Conservation (phyloP, 2,113 vertebrate genomes). For the Nothoprocta perdicaria region DNA sequence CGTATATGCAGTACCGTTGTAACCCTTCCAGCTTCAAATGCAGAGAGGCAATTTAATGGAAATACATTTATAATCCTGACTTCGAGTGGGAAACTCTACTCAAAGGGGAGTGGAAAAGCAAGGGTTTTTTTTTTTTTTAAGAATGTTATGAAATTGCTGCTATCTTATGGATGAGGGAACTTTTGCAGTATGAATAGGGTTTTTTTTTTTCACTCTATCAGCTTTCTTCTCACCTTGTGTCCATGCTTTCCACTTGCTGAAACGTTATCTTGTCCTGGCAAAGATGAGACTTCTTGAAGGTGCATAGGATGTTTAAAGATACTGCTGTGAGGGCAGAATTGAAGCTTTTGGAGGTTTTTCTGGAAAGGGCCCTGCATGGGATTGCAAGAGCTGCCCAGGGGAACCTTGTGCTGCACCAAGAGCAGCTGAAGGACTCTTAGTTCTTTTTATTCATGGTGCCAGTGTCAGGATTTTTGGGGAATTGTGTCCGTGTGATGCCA, state of each 20-base stretch:
- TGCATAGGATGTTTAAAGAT: neutral
- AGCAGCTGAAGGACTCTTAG: fast-evolving
- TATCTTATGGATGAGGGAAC: neutral
- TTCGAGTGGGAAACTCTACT: neutral
- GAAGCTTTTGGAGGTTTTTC: neutral
- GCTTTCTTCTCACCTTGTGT: fast-evolving
- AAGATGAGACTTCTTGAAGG: neutral
- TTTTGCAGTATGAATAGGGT: neutral
- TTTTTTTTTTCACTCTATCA: neutral
- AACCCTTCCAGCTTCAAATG: neutral
- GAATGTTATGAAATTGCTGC: neutral
- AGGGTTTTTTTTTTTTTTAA: neutral
- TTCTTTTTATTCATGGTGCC: neutral
- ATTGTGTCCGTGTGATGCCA: neutral
- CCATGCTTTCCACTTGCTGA: neutral
- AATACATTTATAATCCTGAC: neutral
- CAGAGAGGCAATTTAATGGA: neutral
- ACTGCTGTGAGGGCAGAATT: neutral
- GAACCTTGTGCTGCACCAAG: fast-evolving
- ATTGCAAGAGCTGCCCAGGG: neutral
- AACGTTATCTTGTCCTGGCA: neutral
- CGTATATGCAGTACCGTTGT: neutral
- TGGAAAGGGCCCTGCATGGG: fast-evolving
- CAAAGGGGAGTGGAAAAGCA: neutral
- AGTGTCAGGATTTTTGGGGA: fast-evolving